Evolutionary conservation across 2,797 vertebrate species (phyloP), one percentile per base, ranked within the genome.

Genomic region (Rhinophrynus dorsalis): DNA sequence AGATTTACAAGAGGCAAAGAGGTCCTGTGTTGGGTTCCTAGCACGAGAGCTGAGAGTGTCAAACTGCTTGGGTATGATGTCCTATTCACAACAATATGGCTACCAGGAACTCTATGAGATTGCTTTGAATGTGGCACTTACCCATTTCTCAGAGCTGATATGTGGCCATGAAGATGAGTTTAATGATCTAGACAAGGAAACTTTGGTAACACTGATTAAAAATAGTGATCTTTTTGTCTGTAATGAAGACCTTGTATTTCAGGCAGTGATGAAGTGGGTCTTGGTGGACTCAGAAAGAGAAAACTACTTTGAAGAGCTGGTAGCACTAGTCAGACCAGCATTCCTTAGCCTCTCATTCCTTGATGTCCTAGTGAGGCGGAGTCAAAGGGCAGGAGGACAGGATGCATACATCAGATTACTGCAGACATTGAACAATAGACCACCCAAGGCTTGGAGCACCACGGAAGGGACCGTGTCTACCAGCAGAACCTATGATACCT

Each of bases 61-160:
- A 50, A 97, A 96, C 82, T 95, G 94, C 75, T 77, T 96, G 80
- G 90, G 91, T 32, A 87, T 95, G 86, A 90, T 94, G 92, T 80
- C 78, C 11, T 95, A 91, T 5, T 87, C 93, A 0, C 92, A 90
- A 89, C 87, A 81, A 11, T 88, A 89, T 52, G 90, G 89, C 32
- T 94, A 89, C 40, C n/a, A 21, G n/a, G 86, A 86, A 30, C 88
- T 97, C 12, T 81, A 88, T 2, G 27, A 24, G 0, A 86, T 87
- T 6, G 92, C 94, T 0, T 68, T 85, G 23, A 83, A 86, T 0
- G 95, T 96, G 65, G 91, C 77, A 6, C 90, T 95, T 66, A 90
- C 90, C 12, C 95, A 97, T 77, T 91, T 95, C 74, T 74, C 86
- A 0, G 91, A 91, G 5, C 52, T 96, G 67, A 75, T 86, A 1